A percentile compares a stretch with the other conserved stretches of the same genome.
phyloP scores from a whole-genome alignment of 2,888 invertebrate genomes.

The Parelbella ahira region DNA sequence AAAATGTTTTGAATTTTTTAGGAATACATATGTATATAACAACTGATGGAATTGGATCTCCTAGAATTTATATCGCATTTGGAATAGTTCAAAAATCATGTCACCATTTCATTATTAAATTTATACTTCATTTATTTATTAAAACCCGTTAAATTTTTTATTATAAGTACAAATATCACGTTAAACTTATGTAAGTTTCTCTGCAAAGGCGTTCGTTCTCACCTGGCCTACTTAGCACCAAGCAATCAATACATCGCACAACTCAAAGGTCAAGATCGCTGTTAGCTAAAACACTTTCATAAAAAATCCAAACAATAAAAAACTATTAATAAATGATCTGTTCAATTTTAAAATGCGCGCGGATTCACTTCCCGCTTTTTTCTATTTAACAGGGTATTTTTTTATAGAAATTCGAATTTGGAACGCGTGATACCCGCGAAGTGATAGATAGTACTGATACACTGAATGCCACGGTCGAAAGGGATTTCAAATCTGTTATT shows the following conservation, averaged over 20 bases:
- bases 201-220: conserved; percentile 27
- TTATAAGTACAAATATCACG: too few relatives aligned
- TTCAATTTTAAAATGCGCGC: conserved; percentile 6
- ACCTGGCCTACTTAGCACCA: conserved; percentile 47
- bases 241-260: conserved; percentile 58
- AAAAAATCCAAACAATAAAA: background rate
- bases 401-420: conserved; percentile 28
- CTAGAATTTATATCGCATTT: too few relatives aligned
- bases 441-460: conserved; percentile 2
- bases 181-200: conserved; percentile 5
- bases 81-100: too few relatives aligned
- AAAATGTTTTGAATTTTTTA: too few relatives aligned
- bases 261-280: conserved; percentile 51
- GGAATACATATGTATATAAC: too few relatives aligned
- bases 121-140: too few relatives aligned
- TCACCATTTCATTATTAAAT: too few relatives aligned
- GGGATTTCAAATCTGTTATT: conserved; percentile 54
- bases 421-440: conserved; percentile 42
- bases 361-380: conserved; percentile 9
- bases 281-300: conserved; percentile 23
- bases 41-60: too few relatives aligned
- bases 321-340: conserved; percentile 1
- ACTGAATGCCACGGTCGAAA: conserved; percentile 25
- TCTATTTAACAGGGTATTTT: conserved; percentile 1
- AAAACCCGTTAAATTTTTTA: too few relatives aligned